Evolutionary conservation across 2,113 vertebrate genomes (phyloP).

Genomic region (Talpa occidentalis): DNA sequence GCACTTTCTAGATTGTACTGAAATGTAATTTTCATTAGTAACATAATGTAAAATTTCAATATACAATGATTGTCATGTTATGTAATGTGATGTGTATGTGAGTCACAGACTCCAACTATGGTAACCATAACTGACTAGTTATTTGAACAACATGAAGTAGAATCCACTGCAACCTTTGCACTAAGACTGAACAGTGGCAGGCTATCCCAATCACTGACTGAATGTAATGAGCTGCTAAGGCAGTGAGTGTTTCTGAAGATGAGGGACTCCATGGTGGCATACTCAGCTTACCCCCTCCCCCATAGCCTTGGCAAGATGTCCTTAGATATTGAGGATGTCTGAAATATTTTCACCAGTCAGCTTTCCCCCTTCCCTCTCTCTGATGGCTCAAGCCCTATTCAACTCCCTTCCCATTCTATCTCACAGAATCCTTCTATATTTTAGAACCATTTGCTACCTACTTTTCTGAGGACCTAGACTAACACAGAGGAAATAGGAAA

Average conservation of each 20-base stretch:
- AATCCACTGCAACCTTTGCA: not conserved
- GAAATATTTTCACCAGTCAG: not conserved
- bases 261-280: not conserved
- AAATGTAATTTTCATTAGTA: not conserved
- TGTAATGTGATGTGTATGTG: not conserved
- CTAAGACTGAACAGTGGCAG: too few relatives aligned
- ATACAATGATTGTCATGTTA: not conserved
- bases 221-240: not conserved
- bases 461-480: not conserved
- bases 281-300: not conserved
- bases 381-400: not conserved
- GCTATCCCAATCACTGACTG: not conserved
- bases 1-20: not conserved
- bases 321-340: not conserved
- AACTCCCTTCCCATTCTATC: not conserved
- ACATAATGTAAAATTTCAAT: not conserved
- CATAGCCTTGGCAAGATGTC: not conserved
- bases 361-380: not conserved
- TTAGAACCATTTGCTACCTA: not conserved
- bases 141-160: not conserved
- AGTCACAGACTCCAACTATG: not conserved
- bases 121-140: not conserved
- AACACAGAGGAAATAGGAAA: not conserved
- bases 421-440: not conserved
- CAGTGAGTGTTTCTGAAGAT: not conserved